Evolutionary conservation across 2,797 vertebrate genomes (phyloP), one percentile per base, ranked within the genome.

Genomic region (Perodicticus potto): DNA sequence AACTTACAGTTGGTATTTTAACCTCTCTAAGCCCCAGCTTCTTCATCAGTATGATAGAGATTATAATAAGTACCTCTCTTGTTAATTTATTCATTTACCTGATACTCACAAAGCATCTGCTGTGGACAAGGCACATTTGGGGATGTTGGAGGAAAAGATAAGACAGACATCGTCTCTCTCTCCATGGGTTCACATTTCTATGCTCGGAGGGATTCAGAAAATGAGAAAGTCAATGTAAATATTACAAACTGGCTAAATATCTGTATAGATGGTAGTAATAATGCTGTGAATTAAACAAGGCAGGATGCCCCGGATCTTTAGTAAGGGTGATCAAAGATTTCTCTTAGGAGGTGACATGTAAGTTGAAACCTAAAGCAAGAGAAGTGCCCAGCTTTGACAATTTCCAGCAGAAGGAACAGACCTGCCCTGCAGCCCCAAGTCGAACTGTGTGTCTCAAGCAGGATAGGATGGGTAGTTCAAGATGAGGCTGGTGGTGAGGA

Each of bases 181-280:
- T 86, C 49, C 14, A 61, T 20, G 17, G 82, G 55, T 55, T 85
- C 34, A 45, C 32, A 63, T 29, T 88, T 91, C 8, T 16, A 19
- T 32, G 37, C 23, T 10, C 49, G 32, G 67, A 88, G 49, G 17
- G 61, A 81, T 25, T 91, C 32, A 78, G 81, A 86, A 93, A 86
- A 74, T 37, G 82, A 9, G 34, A 77, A 80, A 82, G n/a, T 43
- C 70, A 92, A 93, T 22, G 45, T 20, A 76, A 73, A 95, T 55
- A 69, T 34, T 53, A 45, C 4, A 45, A 81, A 61, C 29, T 40
- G 74, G 85, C 61, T 86, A 92, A 61, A 81, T 57, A 29, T 7
- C 82, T 34, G 43, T 7, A 9, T 29, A 73, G 40, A 19, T 12
- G 72, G 23, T 57, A 69, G 69, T 34, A 80, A 40, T 40, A 40